Evolutionary conservation across 2,113 vertebrate species (phyloP).

Genomic region (Vicugna pacos): DNA sequence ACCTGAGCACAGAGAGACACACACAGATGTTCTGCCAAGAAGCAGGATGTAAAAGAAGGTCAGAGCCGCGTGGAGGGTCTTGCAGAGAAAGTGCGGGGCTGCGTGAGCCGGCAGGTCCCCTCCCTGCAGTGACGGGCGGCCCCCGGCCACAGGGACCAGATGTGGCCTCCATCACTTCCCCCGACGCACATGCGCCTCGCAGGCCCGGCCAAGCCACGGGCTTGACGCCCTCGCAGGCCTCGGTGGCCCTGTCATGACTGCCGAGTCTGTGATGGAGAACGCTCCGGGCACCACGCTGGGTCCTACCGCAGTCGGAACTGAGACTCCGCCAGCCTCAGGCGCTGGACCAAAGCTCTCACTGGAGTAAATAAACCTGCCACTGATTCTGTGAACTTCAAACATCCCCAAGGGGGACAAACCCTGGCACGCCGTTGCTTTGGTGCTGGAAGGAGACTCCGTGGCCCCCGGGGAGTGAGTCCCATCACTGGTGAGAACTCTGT

Average conservation of each 20-base stretch:
- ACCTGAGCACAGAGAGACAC: neutral
- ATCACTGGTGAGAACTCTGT: accelerated
- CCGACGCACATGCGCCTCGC: accelerated
- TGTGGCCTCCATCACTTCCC: neutral
- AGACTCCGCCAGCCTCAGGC: accelerated
- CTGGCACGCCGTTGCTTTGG: accelerated
- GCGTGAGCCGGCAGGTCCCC: accelerated
- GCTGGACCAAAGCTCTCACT: neutral
- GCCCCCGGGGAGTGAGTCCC: accelerated
- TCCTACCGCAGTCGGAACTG: too few species aligned
- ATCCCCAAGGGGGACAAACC: too few species aligned
- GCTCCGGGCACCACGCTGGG: accelerated
- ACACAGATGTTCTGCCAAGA: neutral
- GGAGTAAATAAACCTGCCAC: neutral
- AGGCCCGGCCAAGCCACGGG: neutral
- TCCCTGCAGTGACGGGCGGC: accelerated
- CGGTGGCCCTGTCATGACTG: neutral
- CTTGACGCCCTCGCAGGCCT: neutral
- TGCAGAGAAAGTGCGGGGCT: too few species aligned
- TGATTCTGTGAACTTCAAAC: neutral
- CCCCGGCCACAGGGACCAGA: too few species aligned
- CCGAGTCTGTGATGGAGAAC: accelerated
- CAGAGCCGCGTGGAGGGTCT: neutral
- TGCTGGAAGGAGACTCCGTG: accelerated
- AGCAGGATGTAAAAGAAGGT: neutral